phyloP scores from a whole-genome alignment of 2,113 vertebrate species.

The Chelonoidis abingdonii region DNA sequence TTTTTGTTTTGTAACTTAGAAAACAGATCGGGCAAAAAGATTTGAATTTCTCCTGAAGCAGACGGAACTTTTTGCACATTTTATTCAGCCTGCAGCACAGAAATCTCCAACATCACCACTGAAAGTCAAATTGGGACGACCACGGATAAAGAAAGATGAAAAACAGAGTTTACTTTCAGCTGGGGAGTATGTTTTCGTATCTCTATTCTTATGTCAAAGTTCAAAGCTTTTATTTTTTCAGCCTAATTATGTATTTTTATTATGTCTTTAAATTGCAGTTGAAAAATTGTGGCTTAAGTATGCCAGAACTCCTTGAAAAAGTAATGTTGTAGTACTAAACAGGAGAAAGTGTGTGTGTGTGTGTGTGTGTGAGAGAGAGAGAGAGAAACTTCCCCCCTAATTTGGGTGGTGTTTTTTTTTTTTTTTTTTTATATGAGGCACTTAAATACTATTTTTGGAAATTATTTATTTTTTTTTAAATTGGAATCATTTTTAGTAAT shows the following conservation, averaged over 20 bases:
- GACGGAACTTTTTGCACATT: conserved; percentile 93
- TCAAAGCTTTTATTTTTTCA: background rate
- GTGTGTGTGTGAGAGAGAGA: no score
- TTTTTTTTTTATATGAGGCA: background rate
- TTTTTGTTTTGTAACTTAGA: conserved; percentile 76
- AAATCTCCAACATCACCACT: conserved; percentile 89
- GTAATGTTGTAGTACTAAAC: background rate
- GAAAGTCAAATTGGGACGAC: conserved; percentile 86
- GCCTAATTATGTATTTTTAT: background rate
- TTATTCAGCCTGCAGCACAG: conserved; percentile 90
- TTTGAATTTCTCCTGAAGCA: conserved; percentile 93
- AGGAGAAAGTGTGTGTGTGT: background rate
- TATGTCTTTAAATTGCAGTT: background rate
- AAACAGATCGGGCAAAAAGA: conserved; percentile 89
- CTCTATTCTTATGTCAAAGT: background rate
- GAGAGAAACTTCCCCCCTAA: background rate
- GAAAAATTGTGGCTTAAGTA: background rate
- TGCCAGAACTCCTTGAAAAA: background rate
- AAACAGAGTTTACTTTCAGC: conserved; percentile 89
- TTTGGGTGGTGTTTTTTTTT: background rate
- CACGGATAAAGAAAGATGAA: conserved; percentile 87
- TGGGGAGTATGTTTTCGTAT: conserved; percentile 84
- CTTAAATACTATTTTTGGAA: background rate
- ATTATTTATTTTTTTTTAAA: background rate
- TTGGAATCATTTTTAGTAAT: background rate